Conservation (phyloP, 2,113 vertebrate genomes). For the Engystomops pustulosus region DNA sequence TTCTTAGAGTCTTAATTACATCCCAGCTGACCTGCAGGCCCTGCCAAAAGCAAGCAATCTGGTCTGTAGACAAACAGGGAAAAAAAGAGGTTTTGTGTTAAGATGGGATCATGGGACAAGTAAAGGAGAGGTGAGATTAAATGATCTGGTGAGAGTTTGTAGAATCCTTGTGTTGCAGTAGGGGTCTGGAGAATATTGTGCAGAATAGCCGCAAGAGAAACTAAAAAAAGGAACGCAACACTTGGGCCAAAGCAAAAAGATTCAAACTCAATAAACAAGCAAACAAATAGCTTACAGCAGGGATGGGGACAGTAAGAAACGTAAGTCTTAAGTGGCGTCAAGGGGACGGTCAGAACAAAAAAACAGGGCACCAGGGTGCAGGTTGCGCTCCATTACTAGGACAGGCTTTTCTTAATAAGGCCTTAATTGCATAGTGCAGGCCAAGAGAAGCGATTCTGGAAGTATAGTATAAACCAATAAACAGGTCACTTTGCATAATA, state of each 20-base stretch:
- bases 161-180: conserved; percentile 28
- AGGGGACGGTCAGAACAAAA: not conserved
- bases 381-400: not conserved
- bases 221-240: not conserved
- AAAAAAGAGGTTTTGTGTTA: conserved; percentile 59
- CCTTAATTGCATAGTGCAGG: not conserved
- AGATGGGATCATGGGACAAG: conserved; percentile 57
- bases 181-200: conserved; percentile 38
- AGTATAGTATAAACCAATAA: not conserved
- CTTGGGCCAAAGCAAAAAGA: conserved; percentile 10
- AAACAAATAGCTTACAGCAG: conserved; percentile 21
- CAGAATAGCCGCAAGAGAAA: conserved; percentile 24
- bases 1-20: conserved; percentile 91
- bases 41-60: conserved; percentile 87
- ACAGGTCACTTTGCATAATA: not conserved
- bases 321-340: not conserved
- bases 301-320: not conserved
- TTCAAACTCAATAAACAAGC: conserved; percentile 25
- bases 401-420: not conserved
- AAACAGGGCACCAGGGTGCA: not conserved
- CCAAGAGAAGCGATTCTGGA: too few relatives aligned
- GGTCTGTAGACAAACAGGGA: conserved; percentile 55
- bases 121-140: conserved; percentile 56
- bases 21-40: conserved; percentile 88
- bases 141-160: conserved; percentile 53